These are phyloP conservation scores for Habrosyne pyritoides DNA, from an alignment of 2,888 invertebrate genomes.

Conservation along the genomic window DNA sequence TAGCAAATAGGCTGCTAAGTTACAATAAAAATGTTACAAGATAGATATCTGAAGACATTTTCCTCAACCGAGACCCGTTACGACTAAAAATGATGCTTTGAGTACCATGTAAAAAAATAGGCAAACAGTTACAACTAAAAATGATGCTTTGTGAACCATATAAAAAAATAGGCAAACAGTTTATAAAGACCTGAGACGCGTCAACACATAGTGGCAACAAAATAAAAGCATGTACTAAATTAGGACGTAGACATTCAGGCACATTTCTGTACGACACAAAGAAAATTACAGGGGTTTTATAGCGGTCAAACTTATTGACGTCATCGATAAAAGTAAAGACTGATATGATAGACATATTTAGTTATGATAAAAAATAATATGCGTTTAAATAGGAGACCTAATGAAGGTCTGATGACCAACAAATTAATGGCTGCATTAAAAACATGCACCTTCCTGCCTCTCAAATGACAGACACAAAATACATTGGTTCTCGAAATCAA, in stretches of 20 bases:
- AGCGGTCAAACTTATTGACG: neutral
- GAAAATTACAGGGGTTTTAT: neutral
- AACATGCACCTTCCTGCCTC: neutral
- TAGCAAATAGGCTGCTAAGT: neutral
- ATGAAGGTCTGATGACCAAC: neutral
- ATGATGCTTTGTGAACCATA: constrained; percentile 18
- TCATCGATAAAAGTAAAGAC: neutral
- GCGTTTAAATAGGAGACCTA: neutral
- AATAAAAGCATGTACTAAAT: neutral
- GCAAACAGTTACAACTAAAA: constrained; percentile 22
- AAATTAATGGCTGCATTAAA: neutral
- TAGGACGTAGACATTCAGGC: neutral
- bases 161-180: constrained; percentile 25
- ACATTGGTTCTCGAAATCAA: constrained; percentile 4
- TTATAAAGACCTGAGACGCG: constrained; percentile 19
- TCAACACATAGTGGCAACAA: neutral
- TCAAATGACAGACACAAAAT: neutral
- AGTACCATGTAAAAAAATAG: constrained; percentile 23
- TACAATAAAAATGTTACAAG: constrained; percentile 4
- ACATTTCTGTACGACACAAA: neutral
- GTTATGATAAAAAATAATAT: neutral
- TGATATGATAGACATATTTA: neutral
- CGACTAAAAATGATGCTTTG: constrained; percentile 26
- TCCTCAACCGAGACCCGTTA: constrained; percentile 41
- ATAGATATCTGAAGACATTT: constrained; percentile 25